These are phyloP conservation scores for Adela reaumurella DNA, from an alignment of 2,888 invertebrate species.

Conservation along the genomic window DNA sequence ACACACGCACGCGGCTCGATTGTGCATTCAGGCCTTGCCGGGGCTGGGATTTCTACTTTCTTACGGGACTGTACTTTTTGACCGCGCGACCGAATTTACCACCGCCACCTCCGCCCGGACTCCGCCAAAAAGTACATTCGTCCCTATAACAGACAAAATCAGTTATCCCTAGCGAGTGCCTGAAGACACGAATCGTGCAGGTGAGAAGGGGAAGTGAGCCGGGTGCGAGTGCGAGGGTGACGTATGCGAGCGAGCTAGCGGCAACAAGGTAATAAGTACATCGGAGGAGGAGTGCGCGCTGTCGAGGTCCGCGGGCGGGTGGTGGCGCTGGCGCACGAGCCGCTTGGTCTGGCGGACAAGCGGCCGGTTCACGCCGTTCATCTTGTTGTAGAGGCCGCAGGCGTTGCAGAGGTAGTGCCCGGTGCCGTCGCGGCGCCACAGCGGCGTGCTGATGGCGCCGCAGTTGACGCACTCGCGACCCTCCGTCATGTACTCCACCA, in stretches of 20 bases:
- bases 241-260: not conserved
- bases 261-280: conserved; percentile 29
- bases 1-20: not conserved
- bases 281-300: conserved; percentile 19
- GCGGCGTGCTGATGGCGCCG: conserved; percentile 93
- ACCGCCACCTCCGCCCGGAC: not conserved
- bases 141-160: not conserved
- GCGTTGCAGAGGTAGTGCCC: conserved; percentile 99
- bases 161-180: not conserved
- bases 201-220: not conserved
- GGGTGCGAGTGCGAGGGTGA: not conserved
- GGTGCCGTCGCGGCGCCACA: conserved; percentile 98
- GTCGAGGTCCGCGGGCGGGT: conserved; percentile 29
- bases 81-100: not conserved
- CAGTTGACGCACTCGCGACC: conserved; percentile 98
- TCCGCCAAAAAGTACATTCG: conserved; percentile 1
- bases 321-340: conserved; percentile 76
- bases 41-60: conserved; percentile 1
- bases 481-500: conserved; percentile 80
- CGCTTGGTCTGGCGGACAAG: conserved; percentile 95
- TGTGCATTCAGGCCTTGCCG: not conserved
- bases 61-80: not conserved
- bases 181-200: not conserved
- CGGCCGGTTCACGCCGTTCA: conserved; percentile 98
- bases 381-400: conserved; percentile 98